Percentiles rank a stretch among this genome's conserved stretches.
Evolutionary conservation across 1,140 invertebrate species (phyloP).

Genomic region (Formica exsecta): DNA sequence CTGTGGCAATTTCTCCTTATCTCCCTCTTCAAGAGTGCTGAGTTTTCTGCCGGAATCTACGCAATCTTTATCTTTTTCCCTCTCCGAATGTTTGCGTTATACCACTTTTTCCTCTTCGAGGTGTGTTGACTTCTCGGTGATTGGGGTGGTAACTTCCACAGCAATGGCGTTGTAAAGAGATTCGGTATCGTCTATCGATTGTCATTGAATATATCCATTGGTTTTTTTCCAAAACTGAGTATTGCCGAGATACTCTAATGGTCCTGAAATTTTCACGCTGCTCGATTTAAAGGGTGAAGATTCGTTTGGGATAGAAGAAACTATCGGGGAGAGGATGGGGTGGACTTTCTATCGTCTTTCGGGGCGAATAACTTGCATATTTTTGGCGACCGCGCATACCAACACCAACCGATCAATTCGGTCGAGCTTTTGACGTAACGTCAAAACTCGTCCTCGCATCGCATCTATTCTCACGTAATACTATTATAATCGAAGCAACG

Average conservation of each 20-base stretch:
- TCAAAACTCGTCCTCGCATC: neutral
- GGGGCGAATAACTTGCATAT: constrained; percentile 30
- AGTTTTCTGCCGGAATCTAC: neutral
- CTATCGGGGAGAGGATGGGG: no score
- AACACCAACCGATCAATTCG: neutral
- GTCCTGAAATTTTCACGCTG: neutral
- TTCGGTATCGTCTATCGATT: neutral
- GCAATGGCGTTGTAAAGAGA: neutral
- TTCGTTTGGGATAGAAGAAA: neutral
- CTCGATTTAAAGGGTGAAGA: neutral
- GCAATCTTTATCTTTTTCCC: constrained; percentile 8
- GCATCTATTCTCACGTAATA: no score
- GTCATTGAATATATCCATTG: neutral
- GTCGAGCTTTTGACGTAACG: neutral
- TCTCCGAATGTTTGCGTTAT: neutral
- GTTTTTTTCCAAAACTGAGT: neutral
- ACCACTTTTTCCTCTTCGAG: neutral
- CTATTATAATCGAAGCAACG: neutral
- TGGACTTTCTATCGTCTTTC: constrained; percentile 1
- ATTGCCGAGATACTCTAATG: neutral
- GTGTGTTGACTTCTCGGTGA: neutral
- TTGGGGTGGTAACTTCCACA: neutral
- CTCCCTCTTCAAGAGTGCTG: neutral
- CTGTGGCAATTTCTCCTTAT: neutral
- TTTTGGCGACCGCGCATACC: constrained; percentile 24